Conservation (phyloP, 2,797 vertebrate genomes). For the Sciaenops ocellatus region DNA sequence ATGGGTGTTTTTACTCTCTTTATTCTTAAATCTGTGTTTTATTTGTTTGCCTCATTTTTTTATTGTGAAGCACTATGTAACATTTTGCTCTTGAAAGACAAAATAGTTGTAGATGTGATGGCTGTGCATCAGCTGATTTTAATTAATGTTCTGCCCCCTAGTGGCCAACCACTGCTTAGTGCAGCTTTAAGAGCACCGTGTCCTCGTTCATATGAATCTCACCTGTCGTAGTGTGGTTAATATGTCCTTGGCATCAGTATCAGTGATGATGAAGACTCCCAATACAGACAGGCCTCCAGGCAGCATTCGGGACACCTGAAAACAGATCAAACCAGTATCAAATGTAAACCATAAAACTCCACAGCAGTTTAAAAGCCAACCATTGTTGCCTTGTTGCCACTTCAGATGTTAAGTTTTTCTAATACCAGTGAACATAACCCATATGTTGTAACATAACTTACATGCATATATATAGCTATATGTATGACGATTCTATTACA, state of each 20-base stretch:
- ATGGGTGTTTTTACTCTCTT: background rate
- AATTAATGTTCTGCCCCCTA: conserved; percentile 3
- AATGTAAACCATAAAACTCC: background rate
- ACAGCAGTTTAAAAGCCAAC: background rate
- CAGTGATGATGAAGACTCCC: conserved; percentile 91
- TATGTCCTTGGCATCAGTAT: conserved; percentile 89
- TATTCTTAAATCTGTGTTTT: background rate
- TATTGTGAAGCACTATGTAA: no score
- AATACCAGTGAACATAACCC: background rate
- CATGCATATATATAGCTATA: background rate
- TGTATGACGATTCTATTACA: background rate
- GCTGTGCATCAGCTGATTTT: background rate
- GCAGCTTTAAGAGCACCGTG: background rate
- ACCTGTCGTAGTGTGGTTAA: conserved; percentile 90
- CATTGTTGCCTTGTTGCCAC: background rate
- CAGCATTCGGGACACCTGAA: conserved; percentile 94
- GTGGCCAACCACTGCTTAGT: background rate
- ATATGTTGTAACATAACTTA: background rate
- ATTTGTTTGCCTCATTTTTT: no score
- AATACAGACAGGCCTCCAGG: conserved; percentile 92
- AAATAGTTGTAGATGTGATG: background rate
- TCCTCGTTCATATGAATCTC: conserved; percentile 38
- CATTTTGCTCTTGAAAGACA: no score
- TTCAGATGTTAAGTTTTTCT: background rate
- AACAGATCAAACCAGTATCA: conserved; percentile 4